These are phyloP conservation scores for Naso thynnoides DNA, from an alignment of 2,797 vertebrate genomes.

Conservation along the genomic window DNA sequence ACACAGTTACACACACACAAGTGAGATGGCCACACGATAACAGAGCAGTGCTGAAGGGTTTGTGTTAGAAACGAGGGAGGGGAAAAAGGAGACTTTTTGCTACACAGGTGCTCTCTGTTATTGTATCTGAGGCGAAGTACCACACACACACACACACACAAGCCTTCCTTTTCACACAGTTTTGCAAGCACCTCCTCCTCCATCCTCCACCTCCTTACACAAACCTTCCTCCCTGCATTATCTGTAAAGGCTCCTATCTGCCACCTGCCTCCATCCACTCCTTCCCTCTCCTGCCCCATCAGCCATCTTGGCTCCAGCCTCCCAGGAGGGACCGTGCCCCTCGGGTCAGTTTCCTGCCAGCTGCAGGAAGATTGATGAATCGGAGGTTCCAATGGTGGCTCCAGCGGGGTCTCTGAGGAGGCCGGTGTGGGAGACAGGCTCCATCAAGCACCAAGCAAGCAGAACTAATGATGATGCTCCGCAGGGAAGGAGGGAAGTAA, in stretches of 20 bases:
- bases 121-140: slow-evolving; percentile 34
- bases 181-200: slow-evolving; percentile 22
- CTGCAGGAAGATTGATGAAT: slow-evolving; percentile 76
- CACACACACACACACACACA: slow-evolving; percentile 6
- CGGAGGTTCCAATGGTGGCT: slow-evolving; percentile 64
- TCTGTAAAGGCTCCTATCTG: slow-evolving; percentile 26
- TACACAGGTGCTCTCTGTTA: slow-evolving; percentile 42
- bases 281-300: slow-evolving; percentile 43
- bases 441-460: slow-evolving; percentile 79
- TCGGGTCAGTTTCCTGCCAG: slow-evolving; percentile 70
- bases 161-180: slow-evolving; percentile 16
- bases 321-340: slow-evolving; percentile 52
- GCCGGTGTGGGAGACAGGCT: slow-evolving; percentile 66
- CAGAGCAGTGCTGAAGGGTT: slow-evolving; percentile 35
- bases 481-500: slow-evolving; percentile 46
- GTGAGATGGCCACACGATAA: slow-evolving; percentile 51
- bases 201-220: slow-evolving; percentile 14
- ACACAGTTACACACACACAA: slow-evolving; percentile 4
- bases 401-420: slow-evolving; percentile 57
- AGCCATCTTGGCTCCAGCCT: slow-evolving; percentile 66
- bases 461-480: slow-evolving; percentile 78
- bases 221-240: neutral
- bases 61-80: slow-evolving; percentile 14
- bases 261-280: slow-evolving; percentile 33
- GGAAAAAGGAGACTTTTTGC: neutral